These are phyloP conservation scores for Leucania comma DNA, from an alignment of 2,888 invertebrate species.

Conservation along the genomic window DNA sequence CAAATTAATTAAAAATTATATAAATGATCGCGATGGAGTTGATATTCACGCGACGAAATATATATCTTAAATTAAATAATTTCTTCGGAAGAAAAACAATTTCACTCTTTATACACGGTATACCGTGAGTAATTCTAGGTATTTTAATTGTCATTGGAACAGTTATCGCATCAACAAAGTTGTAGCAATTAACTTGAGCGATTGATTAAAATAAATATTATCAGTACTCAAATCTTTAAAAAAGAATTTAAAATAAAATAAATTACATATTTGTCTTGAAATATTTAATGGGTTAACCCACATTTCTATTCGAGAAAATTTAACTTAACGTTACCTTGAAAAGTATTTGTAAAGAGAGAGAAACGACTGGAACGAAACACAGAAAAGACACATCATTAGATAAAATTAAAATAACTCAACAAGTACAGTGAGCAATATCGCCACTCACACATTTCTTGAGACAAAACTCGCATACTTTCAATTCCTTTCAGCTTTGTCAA, in stretches of 20 bases:
- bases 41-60: slow-evolving; percentile 42
- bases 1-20: slow-evolving; percentile 58
- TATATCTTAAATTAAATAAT: slow-evolving; percentile 32
- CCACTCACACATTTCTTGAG: slow-evolving; percentile 38
- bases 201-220: neutral
- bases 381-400: slow-evolving; percentile 16
- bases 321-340: slow-evolving; percentile 4
- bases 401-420: slow-evolving; percentile 1
- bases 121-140: slow-evolving; percentile 24
- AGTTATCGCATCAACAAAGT: slow-evolving; percentile 35
- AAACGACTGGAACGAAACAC: slow-evolving; percentile 42
- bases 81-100: slow-evolving; percentile 32
- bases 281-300: slow-evolving; percentile 5
- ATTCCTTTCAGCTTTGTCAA: slow-evolving; percentile 47
- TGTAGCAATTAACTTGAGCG: slow-evolving; percentile 28
- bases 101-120: slow-evolving; percentile 19
- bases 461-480: slow-evolving; percentile 39
- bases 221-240: neutral
- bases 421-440: neutral
- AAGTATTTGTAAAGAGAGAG: slow-evolving; percentile 44
- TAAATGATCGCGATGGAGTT: slow-evolving; percentile 33
- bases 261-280: neutral
- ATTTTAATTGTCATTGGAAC: slow-evolving; percentile 17
- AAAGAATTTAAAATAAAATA: neutral
- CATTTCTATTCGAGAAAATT: slow-evolving; percentile 16